A percentile compares a stretch with the other conserved stretches of the same genome.
Evolutionary conservation across 2,888 invertebrate species (phyloP).

Genomic region (Adelognathus sp.): DNA sequence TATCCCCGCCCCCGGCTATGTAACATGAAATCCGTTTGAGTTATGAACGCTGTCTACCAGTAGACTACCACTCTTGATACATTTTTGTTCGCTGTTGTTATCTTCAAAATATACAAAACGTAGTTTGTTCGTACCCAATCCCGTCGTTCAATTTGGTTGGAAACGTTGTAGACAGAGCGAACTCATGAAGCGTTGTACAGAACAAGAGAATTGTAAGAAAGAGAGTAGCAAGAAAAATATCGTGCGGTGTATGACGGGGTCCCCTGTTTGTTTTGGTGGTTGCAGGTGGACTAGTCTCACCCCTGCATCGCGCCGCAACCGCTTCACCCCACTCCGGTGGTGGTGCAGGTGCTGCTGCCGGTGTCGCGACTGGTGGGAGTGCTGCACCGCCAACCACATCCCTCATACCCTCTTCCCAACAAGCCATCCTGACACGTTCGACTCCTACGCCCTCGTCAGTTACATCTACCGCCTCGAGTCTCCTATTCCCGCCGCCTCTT

Average conservation of each 20-base stretch:
- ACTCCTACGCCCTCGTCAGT: conserved; percentile 79
- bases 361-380: conserved; percentile 69
- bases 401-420: conserved; percentile 75
- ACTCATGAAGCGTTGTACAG: conserved; percentile 54
- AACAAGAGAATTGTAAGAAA: conserved; percentile 2
- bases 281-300: conserved; percentile 81
- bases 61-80: background rate
- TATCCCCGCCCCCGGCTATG: conserved; percentile 5
- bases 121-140: conserved; percentile 5
- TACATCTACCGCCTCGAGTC: conserved; percentile 79
- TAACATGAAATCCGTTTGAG: background rate
- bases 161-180: conserved; percentile 48
- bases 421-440: conserved; percentile 77
- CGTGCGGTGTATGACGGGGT: conserved; percentile 60
- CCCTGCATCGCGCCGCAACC: conserved; percentile 81
- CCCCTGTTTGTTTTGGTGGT: conserved; percentile 77
- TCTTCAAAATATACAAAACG: background rate
- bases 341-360: conserved; percentile 70
- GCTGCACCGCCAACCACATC: conserved; percentile 74
- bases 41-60: background rate
- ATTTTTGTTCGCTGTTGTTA: background rate
- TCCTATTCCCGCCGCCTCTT: conserved; percentile 83
- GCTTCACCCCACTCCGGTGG: conserved; percentile 78
- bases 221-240: conserved; percentile 55
- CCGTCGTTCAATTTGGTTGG: conserved; percentile 13